Conservation (phyloP, 1,140 invertebrate genomes). For the Carposina sasakii region DNA sequence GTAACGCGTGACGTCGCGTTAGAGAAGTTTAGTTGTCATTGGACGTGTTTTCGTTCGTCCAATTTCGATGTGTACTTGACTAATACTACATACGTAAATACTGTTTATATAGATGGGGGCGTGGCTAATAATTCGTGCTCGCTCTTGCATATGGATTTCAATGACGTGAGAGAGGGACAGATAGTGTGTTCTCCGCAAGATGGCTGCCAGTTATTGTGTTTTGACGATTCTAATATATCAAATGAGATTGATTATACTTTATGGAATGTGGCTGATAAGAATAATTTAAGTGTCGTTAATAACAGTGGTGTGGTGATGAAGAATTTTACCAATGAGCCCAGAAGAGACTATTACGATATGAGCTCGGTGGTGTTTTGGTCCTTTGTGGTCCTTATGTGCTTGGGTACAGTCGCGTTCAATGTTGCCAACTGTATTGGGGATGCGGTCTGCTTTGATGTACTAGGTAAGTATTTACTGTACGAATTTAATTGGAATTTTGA, state of each 20-base stretch:
- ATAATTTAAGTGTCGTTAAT: background rate
- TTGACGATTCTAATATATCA: conserved; percentile 27
- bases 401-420: conserved; percentile 84
- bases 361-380: conserved; percentile 75
- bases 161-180: conserved; percentile 39
- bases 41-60: conserved; percentile 40
- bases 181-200: conserved; percentile 37
- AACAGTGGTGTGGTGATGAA: background rate
- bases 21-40: conserved; percentile 50
- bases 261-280: too few species aligned
- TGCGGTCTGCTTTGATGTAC: conserved; percentile 86
- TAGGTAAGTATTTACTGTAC: conserved; percentile 73
- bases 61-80: conserved; percentile 46
- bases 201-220: conserved; percentile 49
- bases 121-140: conserved; percentile 44
- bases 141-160: conserved; percentile 42
- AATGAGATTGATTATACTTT: too few species aligned
- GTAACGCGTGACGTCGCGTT: conserved; percentile 17
- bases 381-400: conserved; percentile 79
- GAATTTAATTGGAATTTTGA: background rate
- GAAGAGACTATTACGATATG: background rate
- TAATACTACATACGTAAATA: conserved; percentile 42
- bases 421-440: conserved; percentile 85
- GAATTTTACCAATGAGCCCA: background rate
- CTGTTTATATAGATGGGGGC: conserved; percentile 36